A percentile compares a stretch with the other conserved stretches of the same genome.
Evolutionary conservation across 2,797 vertebrate genomes (phyloP).

Genomic region (Chelonia mydas): DNA sequence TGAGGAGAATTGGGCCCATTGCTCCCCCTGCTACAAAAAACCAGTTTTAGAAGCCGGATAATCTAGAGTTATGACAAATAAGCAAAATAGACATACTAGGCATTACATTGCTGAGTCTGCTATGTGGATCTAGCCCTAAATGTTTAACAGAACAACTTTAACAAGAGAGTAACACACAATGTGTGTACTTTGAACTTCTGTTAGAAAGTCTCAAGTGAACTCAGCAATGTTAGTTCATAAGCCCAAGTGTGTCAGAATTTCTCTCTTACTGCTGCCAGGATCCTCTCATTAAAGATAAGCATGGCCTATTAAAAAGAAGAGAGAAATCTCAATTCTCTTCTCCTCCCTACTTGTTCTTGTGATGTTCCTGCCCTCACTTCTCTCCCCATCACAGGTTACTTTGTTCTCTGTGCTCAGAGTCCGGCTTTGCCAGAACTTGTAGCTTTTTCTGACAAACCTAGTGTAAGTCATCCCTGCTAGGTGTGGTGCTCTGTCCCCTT

Average conservation of each 20-base stretch:
- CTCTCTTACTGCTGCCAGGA: background rate
- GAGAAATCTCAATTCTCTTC: background rate
- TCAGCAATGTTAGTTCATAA: background rate
- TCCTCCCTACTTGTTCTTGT: background rate
- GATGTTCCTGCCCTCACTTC: background rate
- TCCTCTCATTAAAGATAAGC: background rate
- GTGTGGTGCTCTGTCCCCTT: background rate
- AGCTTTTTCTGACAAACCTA: background rate
- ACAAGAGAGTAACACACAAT: background rate
- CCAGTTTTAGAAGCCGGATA: background rate
- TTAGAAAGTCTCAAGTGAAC: background rate
- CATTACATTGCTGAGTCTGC: background rate
- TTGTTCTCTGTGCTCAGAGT: background rate
- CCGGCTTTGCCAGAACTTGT: background rate
- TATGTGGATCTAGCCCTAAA: background rate
- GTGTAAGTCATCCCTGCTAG: background rate
- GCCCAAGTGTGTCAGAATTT: rapidly evolving
- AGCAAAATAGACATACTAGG: background rate
- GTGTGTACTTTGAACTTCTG: background rate
- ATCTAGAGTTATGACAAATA: background rate
- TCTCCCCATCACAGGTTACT: background rate
- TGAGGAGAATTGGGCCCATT: background rate
- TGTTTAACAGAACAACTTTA: background rate
- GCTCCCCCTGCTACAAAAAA: background rate
- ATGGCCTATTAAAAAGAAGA: background rate